A percentile compares a stretch with the other conserved stretches of the same genome.
These are phyloP conservation scores for Phoenicopterus ruber DNA, from an alignment of 2,113 vertebrate genomes.

Conservation along the genomic window DNA sequence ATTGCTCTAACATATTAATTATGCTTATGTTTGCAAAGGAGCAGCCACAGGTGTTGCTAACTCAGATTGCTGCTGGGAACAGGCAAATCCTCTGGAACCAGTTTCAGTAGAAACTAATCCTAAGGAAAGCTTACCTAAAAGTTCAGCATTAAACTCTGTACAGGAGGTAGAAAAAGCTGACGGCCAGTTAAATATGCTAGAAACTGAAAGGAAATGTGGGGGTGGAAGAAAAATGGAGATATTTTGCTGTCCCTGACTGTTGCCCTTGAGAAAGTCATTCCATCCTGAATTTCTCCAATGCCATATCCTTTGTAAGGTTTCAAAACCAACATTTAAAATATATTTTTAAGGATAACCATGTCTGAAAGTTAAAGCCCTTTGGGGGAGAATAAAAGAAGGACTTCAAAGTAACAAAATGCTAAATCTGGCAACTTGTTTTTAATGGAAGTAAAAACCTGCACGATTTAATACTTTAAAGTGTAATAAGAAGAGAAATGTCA, in stretches of 20 bases:
- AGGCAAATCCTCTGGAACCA: neutral
- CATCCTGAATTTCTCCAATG: slow-evolving; percentile 21
- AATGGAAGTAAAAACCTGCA: slow-evolving; percentile 51
- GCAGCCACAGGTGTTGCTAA: neutral
- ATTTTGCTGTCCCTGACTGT: slow-evolving; percentile 7
- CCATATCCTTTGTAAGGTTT: slow-evolving; percentile 41
- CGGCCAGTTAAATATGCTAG: neutral
- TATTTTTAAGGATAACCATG: slow-evolving; percentile 51
- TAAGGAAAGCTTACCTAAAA: slow-evolving; percentile 15
- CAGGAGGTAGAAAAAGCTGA: neutral
- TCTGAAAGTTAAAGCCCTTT: slow-evolving; percentile 55
- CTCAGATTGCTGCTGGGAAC: neutral
- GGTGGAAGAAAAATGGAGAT: slow-evolving; percentile 21
- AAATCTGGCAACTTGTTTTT: slow-evolving; percentile 64
- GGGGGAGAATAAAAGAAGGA: slow-evolving; percentile 43
- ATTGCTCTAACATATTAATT: neutral
- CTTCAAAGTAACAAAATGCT: slow-evolving; percentile 62
- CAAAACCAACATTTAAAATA: slow-evolving; percentile 52
- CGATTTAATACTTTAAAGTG: slow-evolving; percentile 29
- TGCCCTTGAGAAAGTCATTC: slow-evolving; percentile 42
- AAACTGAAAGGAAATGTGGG: slow-evolving; percentile 33
- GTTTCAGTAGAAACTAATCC: slow-evolving; percentile 12
- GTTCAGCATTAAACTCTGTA: neutral
- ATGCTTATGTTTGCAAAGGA: neutral
- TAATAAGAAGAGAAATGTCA: slow-evolving; percentile 61